A percentile compares a stretch with the other conserved stretches of the same genome.
phyloP scores from a whole-genome alignment of 2,797 vertebrate species.

The Phataginus tricuspis region DNA sequence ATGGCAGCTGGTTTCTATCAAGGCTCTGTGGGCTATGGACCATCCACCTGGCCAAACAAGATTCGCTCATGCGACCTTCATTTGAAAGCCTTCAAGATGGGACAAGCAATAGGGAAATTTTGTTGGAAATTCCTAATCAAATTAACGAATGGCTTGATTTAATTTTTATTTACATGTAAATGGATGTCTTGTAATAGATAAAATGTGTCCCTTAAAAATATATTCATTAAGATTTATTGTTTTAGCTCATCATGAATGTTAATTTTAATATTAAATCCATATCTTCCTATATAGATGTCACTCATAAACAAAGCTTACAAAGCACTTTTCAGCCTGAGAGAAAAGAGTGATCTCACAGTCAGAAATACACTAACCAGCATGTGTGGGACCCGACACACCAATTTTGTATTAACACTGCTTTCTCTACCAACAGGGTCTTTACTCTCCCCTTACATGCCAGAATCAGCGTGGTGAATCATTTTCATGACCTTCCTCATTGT shows the following conservation, averaged over 20 bases:
- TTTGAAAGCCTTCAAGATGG: conserved; percentile 86
- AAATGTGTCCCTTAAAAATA: conserved; percentile 58
- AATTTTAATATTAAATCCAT: conserved; percentile 47
- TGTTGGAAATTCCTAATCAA: conserved; percentile 80
- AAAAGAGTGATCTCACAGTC: conserved; percentile 58
- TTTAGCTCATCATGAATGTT: conserved; percentile 22
- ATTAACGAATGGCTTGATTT: conserved; percentile 82
- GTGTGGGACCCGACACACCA: conserved; percentile 57
- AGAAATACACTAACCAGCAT: conserved; percentile 65
- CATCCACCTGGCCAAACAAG: conserved; percentile 97
- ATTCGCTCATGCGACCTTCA: conserved; percentile 88
- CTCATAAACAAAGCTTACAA: conserved; percentile 75
- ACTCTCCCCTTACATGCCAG: conserved; percentile 59
- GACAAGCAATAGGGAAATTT: conserved; percentile 78
- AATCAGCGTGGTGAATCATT: conserved; percentile 69
- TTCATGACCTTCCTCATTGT: conserved; percentile 78
- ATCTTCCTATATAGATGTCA: conserved; percentile 60
- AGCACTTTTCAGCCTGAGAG: conserved; percentile 59
- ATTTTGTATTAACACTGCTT: conserved; percentile 70
- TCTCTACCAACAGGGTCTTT: conserved; percentile 70
- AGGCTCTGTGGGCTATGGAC: conserved; percentile 84
- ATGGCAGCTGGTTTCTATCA: conserved; percentile 95
- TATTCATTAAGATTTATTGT: conserved; percentile 78
- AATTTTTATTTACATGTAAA: conserved; percentile 78
- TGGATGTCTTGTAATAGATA: conserved; percentile 62